Evolutionary conservation across 92 coral and sea anemone genomes (phyloP).

Genomic region (Porites divaricata): DNA sequence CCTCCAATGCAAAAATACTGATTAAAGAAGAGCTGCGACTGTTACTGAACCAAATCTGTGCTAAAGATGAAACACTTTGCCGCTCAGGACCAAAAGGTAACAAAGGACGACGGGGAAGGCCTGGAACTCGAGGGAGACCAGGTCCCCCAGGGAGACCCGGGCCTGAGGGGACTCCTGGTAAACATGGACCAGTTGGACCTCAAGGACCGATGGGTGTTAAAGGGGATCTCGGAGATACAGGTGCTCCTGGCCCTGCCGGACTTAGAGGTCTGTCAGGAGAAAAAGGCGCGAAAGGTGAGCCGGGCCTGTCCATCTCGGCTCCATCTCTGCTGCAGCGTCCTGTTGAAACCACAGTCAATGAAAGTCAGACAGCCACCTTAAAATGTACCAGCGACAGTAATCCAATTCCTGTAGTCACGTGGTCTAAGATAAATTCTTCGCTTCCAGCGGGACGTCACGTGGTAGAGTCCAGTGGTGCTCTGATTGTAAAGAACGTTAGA

Average conservation of each 20-base stretch:
- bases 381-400: slow-evolving; percentile 55
- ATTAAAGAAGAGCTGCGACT: slow-evolving; percentile 43
- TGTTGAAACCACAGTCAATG: slow-evolving; percentile 18
- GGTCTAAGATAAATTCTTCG: slow-evolving; percentile 53
- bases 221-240: slow-evolving; percentile 46
- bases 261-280: slow-evolving; percentile 55
- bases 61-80: slow-evolving; percentile 48
- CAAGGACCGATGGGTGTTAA: slow-evolving; percentile 43
- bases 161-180: slow-evolving; percentile 54
- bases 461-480: slow-evolving; percentile 44
- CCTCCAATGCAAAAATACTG: not conserved
- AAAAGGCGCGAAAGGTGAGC: slow-evolving; percentile 35
- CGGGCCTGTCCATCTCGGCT: not conserved
- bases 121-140: slow-evolving; percentile 45
- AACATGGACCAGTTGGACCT: slow-evolving; percentile 64
- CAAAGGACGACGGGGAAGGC: slow-evolving; percentile 50
- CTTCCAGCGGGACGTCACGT: slow-evolving; percentile 50
- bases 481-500: slow-evolving; percentile 45
- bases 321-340: not conserved
- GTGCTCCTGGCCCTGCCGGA: slow-evolving; percentile 58
- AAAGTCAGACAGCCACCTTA: slow-evolving; percentile 48
- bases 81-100: slow-evolving; percentile 49
- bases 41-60: slow-evolving; percentile 44
- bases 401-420: slow-evolving; percentile 59
- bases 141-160: slow-evolving; percentile 57